Conservation (phyloP, 2,888 invertebrate species). For the Diplolepis rosae region DNA sequence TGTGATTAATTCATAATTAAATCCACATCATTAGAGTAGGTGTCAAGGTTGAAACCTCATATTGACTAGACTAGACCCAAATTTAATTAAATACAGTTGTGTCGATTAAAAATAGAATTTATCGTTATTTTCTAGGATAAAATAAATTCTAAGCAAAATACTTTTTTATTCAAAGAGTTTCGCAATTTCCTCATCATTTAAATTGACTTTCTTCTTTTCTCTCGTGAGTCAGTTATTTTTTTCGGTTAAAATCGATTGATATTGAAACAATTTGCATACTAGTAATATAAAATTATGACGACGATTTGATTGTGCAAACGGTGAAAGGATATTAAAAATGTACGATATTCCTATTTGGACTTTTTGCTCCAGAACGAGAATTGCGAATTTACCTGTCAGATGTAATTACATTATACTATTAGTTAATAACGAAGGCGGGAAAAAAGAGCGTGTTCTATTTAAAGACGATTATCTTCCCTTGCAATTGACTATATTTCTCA, state of each 20-base stretch:
- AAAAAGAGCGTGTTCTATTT: conserved; percentile 11
- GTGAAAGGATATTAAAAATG: conserved; percentile 48
- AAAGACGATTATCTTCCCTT: not conserved
- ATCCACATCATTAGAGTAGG: too few relatives aligned
- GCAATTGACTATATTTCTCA: not conserved
- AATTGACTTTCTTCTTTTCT: not conserved
- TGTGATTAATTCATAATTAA: not conserved
- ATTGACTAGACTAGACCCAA: too few relatives aligned
- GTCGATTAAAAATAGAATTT: too few relatives aligned
- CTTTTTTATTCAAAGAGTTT: not conserved
- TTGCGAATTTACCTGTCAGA: not conserved
- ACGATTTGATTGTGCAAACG: conserved; percentile 38
- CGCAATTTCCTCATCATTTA: not conserved
- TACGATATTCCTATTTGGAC: not conserved
- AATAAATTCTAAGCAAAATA: not conserved
- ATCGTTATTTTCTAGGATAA: not conserved
- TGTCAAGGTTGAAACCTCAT: too few relatives aligned
- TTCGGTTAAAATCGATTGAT: not conserved
- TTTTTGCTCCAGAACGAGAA: conserved; percentile 12
- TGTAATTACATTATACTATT: not conserved
- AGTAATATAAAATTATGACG: not conserved
- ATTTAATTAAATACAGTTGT: too few relatives aligned
- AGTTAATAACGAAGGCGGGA: not conserved
- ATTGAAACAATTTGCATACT: not conserved
- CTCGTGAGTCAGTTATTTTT: not conserved